Base-by-base conservation (phyloP, 2,113 vertebrate genomes). In the Condylura cristata region DNA sequence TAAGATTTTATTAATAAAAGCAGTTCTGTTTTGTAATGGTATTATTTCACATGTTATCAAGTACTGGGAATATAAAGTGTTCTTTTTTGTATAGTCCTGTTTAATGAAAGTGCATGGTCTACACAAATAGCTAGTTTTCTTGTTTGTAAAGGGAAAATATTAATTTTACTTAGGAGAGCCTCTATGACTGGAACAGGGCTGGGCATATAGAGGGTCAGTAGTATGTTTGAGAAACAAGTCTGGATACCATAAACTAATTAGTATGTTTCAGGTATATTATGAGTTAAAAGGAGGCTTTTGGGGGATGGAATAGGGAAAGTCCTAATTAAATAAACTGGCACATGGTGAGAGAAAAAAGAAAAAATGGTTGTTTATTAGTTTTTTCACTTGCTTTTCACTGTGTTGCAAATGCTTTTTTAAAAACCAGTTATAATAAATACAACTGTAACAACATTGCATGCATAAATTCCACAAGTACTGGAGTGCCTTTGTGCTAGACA, bases 1-100 rank as follows among this genome's bases (percentile, higher is more conserved):
- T 99, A 98, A 98, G 98, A 65, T 80, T 90, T 91, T 58, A 58
- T 71, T 88, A 41, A 82, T 93, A 82, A 87, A 83, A 46, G 28
- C 78, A 58, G 58, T 92, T 72, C 3, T 41, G 20, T 90, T 1
- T 48, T 81, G 0, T 90, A 12, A 79, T 28, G 20, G 1, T 93
- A 20, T 81, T 84, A 66, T 0, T 30, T 66, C 24, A 60, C 17
- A 74, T 84, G 39, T 79, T 93, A 46, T 44, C 10, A 80, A 72
- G n/a, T 91, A 86, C 75, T 94, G 24, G 46, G n/a, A 66, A 71
- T 95, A 24, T 84, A 92, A 44, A 6, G 17, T 81, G 1, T 92
- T 90, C 22, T 65, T 3, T 75, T 74, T 96, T 6, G 41, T 85
- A 82, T 32, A 86, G 12, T 81, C 48, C 14, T 96, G 22, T 60